A percentile compares a stretch with the other conserved stretches of the same genome.
These are phyloP conservation scores for Chaetops frenatus DNA, from an alignment of 2,113 vertebrate species.

Conservation along the genomic window DNA sequence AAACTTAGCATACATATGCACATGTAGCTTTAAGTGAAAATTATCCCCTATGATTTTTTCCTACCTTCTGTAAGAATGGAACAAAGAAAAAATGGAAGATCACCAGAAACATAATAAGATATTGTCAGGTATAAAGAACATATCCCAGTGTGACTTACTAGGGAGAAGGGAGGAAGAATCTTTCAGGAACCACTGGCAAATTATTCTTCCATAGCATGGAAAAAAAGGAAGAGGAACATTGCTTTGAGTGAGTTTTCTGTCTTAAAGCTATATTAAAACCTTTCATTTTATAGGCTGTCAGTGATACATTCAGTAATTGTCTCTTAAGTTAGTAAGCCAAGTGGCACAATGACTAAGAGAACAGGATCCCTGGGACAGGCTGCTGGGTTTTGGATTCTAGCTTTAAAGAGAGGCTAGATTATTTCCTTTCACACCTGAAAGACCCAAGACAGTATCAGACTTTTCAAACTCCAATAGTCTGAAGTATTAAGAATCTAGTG, in stretches of 20 bases:
- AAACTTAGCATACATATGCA: background rate
- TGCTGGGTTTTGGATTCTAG: background rate
- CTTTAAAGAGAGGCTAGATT: background rate
- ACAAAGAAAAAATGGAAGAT: background rate
- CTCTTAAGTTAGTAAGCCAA: background rate
- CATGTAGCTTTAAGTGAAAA: background rate
- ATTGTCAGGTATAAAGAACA: background rate
- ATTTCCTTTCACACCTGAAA: background rate
- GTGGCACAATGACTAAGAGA: background rate
- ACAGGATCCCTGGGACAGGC: background rate
- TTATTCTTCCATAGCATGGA: background rate
- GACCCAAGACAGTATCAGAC: background rate
- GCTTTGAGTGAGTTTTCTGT: background rate
- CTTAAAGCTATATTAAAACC: background rate
- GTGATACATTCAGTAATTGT: background rate
- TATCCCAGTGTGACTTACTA: background rate
- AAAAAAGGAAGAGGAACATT: background rate
- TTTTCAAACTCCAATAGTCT: background rate
- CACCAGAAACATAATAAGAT: background rate
- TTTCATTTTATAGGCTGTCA: background rate
- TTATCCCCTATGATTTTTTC: background rate
- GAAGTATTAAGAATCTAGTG: background rate
- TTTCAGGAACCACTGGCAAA: background rate
- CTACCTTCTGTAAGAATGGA: background rate
- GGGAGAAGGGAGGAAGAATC: background rate